These are phyloP conservation scores for Meloidogyne hapla DNA, from an alignment of 1,140 invertebrate genomes.

Conservation along the genomic window DNA sequence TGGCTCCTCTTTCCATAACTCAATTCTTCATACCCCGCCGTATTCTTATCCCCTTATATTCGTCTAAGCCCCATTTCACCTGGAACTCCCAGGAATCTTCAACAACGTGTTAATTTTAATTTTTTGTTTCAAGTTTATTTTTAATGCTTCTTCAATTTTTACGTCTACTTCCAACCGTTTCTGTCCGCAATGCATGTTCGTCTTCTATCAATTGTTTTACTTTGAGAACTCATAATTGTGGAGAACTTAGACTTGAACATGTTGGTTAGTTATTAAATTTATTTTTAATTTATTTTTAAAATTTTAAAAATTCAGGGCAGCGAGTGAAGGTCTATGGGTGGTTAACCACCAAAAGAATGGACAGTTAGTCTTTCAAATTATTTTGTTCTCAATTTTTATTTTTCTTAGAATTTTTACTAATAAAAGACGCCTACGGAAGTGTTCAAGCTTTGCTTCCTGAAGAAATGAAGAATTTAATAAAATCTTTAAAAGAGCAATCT, in stretches of 20 bases:
- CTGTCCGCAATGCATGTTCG: background rate
- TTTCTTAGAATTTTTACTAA: slow-evolving; percentile 36
- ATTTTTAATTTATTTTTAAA: background rate
- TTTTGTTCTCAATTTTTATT: background rate
- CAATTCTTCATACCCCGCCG: too few relatives aligned
- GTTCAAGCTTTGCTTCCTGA: slow-evolving; percentile 41
- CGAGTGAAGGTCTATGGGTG: slow-evolving; percentile 49
- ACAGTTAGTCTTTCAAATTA: background rate
- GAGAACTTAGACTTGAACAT: slow-evolving; percentile 37
- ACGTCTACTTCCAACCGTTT: background rate
- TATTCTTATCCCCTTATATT: too few relatives aligned
- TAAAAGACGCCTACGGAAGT: slow-evolving; percentile 41
- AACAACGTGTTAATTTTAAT: too few relatives aligned
- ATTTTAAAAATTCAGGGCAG: slow-evolving; percentile 22
- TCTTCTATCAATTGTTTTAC: slow-evolving; percentile 11
- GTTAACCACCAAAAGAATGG: slow-evolving; percentile 40
- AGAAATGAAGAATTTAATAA: slow-evolving; percentile 16
- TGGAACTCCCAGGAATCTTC: too few relatives aligned
- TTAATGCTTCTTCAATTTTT: background rate
- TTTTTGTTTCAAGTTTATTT: background rate
- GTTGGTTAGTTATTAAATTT: slow-evolving; percentile 38
- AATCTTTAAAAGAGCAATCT: slow-evolving; percentile 34
- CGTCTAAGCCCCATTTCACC: too few relatives aligned
- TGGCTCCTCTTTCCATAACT: too few relatives aligned
- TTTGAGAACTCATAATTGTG: slow-evolving; percentile 49